Base-by-base conservation (phyloP, 2,797 vertebrate species). In the Cryptoprocta ferox region DNA sequence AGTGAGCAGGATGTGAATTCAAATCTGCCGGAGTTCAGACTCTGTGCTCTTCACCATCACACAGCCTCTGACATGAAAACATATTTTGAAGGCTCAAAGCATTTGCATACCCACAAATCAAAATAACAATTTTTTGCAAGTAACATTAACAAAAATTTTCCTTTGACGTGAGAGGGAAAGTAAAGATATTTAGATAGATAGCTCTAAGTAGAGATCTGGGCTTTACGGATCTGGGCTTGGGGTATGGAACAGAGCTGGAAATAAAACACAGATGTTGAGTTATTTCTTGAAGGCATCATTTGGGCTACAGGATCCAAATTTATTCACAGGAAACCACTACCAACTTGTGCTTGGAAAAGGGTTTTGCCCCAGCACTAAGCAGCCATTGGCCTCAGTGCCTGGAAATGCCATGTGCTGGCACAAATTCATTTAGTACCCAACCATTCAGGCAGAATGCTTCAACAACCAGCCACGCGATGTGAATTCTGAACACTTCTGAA, bases 401-500 rank as follows among this genome's bases (percentile, higher is more conserved):
- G 70, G 81, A 96, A 94, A 68, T 98, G 89, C 79, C 97, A 97
- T 95, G 89, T 90, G 95, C 63, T 97, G 97, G 92, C 97, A 97
- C 9, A 83, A 97, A 95, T 93, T 87, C 96, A 96, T 50, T 93
- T 97, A 98, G 96, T 87, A 97, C 84, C 95, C 91, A 97, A 98
- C 96, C 30, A n/a, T 42, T 96, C 94, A 97, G 97, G 81, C 96
- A 93, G 78, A 93, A 98, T 0, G 30, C 84, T 98, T 97, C 97
- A 96, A 92, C 98, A 96, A 95, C 82, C 68, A 95, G 73, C 93
- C 95, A 95, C 93, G 83, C 53, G 97, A 97, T 37, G 53, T 96
- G 98, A 98, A 98, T 98, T 95, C 66, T 98, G 91, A 98, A 65
- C 53, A 94, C 65, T 73, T 93, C 1, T 73, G 79, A 98, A 98